These are phyloP conservation scores for Suillia variegata DNA, from an alignment of 2,888 invertebrate species.

Conservation along the genomic window DNA sequence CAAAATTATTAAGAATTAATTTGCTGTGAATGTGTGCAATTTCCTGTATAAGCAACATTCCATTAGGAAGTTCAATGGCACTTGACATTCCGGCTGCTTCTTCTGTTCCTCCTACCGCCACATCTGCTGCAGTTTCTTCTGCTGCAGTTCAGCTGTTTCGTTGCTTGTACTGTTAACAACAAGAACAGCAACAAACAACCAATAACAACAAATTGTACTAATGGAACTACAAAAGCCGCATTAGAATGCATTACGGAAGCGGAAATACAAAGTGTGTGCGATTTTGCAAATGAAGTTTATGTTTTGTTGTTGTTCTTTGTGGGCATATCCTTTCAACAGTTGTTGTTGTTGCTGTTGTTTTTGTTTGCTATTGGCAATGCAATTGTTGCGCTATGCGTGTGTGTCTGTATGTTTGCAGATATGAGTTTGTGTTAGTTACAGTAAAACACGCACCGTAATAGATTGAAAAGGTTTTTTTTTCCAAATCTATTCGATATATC, in stretches of 20 bases:
- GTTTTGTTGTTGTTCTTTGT: background rate
- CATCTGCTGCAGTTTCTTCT: no score
- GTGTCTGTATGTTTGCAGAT: background rate
- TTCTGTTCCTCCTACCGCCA: background rate
- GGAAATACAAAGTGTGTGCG: constrained; percentile 1
- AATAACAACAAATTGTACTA: constrained; percentile 1
- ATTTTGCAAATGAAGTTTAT: constrained; percentile 2
- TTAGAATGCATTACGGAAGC: constrained; percentile 23
- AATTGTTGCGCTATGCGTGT: background rate
- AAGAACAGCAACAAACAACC: constrained; percentile 1
- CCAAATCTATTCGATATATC: no score
- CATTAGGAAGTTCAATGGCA: constrained; percentile 30
- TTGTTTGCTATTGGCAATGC: background rate
- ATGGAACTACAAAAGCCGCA: background rate
- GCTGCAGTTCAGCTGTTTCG: no score
- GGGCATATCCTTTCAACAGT: background rate
- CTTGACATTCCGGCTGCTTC: constrained; percentile 19
- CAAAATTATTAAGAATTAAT: constrained; percentile 25
- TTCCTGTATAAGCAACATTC: constrained; percentile 18
- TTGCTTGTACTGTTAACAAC: no score
- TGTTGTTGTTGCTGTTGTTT: background rate
- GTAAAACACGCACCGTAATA: no score
- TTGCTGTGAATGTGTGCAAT: constrained; percentile 21
- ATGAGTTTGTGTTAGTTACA: constrained; percentile 1
- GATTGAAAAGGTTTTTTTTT: no score